Percentiles rank a stretch among this genome's conserved stretches.
Evolutionary conservation across 2,113 vertebrate species (phyloP).

Genomic region (Ceratotherium simum): DNA sequence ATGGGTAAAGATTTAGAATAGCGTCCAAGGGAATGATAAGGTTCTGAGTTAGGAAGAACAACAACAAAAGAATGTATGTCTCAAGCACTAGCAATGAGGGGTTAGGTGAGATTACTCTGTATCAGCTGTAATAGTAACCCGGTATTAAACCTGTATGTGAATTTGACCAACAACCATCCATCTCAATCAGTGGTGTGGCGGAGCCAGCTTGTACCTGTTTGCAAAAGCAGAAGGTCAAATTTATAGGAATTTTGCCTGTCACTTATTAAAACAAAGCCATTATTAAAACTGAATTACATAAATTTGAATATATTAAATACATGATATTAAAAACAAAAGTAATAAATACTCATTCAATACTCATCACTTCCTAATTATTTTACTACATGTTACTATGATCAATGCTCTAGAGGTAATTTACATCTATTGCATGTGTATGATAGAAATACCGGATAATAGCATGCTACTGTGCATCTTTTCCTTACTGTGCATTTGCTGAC

Average conservation of each 20-base stretch:
- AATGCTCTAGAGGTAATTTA: background rate
- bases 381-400: background rate
- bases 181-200: background rate
- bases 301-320: background rate
- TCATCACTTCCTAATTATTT: background rate
- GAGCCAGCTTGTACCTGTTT: background rate
- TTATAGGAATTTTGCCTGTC: conserved; percentile 6
- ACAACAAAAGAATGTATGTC: background rate
- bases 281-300: conserved; percentile 39
- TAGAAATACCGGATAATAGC: background rate
- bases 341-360: background rate
- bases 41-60: background rate
- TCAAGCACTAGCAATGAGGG: background rate
- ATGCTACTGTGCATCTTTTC: background rate
- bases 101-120: background rate
- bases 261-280: background rate
- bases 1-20: background rate
- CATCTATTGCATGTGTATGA: background rate
- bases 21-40: background rate
- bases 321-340: conserved; percentile 14
- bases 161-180: conserved; percentile 17
- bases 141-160: background rate
- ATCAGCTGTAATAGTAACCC: background rate
- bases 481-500: background rate
- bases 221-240: background rate